Base-by-base conservation (phyloP, 2,888 invertebrate genomes). In the Brenthis hecate region DNA sequence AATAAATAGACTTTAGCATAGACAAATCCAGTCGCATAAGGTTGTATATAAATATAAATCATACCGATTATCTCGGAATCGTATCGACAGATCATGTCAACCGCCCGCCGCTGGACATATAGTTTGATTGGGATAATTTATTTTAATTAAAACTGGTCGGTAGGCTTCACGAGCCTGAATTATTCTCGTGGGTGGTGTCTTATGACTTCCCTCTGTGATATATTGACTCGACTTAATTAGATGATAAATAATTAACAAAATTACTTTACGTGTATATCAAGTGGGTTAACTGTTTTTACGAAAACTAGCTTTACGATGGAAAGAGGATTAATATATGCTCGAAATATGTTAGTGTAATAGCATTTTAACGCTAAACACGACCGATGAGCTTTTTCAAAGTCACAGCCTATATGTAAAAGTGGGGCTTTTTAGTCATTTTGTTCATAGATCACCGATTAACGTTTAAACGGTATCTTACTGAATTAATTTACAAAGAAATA, bases 141-240 rank as follows among this genome's bases (percentile, higher is more conserved):
- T 78, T 79, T 76, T 79, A 78, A 79, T 79, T 79, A 79, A 74
- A 77, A 75, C 73, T 74, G 76, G 76, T 75, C 73, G 71, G 71
- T 75, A 74, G 73, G 73, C 72, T 71, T 74, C 68, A 62, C 47
- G 56, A 65, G 66, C 56, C 56, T 16, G 70, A 65, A 67, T 54
- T 57, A 63, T 55, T 74, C 19, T 68, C 71, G 76, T 78, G 78
- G 78, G 77, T 75, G 78, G 77, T 77, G 78, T 67, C 70, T 76
- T 78, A 78, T 77, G 78, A 73, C 74, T 73, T 69, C 71, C 73
- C 71, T 62, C 69, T 63, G 76, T 76, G 77, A 78, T 76, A 76
- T 76, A 78, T 78, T 75, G 71, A 70, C 66, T 74, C 53, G 68
- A 73, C 73, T 74, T 77, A 76, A 79, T 79, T 78, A 79, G 75